These are phyloP conservation scores for Leptarthrus brevirostris DNA, from an alignment of 2,888 invertebrate species.

Conservation along the genomic window DNA sequence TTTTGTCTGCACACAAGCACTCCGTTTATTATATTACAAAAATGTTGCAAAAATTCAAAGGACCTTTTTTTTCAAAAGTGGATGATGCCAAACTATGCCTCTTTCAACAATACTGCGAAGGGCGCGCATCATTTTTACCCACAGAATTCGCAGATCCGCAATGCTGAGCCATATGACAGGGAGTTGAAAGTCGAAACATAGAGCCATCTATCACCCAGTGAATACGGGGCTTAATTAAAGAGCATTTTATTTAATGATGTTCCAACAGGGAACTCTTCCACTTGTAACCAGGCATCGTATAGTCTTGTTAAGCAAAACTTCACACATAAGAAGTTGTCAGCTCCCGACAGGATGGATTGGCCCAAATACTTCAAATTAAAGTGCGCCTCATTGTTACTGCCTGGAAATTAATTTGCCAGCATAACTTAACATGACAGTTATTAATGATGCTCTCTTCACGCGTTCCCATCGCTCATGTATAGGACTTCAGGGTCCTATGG, in stretches of 20 bases:
- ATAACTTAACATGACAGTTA: slow-evolving; percentile 45
- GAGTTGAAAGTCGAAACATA: too few relatives aligned
- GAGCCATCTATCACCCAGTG: slow-evolving; percentile 35
- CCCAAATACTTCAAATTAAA: slow-evolving; percentile 30
- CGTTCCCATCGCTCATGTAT: slow-evolving; percentile 6
- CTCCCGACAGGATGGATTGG: slow-evolving; percentile 24
- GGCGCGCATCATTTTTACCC: neutral
- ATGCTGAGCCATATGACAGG: slow-evolving; percentile 9
- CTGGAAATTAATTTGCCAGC: slow-evolving; percentile 43
- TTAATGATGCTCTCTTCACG: slow-evolving; percentile 24
- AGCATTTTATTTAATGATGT: slow-evolving; percentile 41
- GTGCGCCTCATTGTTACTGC: slow-evolving; percentile 21
- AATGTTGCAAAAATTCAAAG: slow-evolving; percentile 1
- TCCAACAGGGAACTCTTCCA: slow-evolving; percentile 23
- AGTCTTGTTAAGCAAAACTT: slow-evolving; percentile 31
- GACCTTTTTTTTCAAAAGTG: neutral
- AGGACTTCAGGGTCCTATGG: too few relatives aligned
- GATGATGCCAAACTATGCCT: neutral
- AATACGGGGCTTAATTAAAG: slow-evolving; percentile 36
- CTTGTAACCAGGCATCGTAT: slow-evolving; percentile 4
- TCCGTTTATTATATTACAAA: neutral
- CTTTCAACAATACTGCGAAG: neutral
- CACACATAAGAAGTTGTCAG: slow-evolving; percentile 45
- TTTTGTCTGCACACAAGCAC: neutral
- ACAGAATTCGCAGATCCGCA: neutral